Conservation (phyloP, 1,140 invertebrate species). For the Oreohelix idahoensis region DNA sequence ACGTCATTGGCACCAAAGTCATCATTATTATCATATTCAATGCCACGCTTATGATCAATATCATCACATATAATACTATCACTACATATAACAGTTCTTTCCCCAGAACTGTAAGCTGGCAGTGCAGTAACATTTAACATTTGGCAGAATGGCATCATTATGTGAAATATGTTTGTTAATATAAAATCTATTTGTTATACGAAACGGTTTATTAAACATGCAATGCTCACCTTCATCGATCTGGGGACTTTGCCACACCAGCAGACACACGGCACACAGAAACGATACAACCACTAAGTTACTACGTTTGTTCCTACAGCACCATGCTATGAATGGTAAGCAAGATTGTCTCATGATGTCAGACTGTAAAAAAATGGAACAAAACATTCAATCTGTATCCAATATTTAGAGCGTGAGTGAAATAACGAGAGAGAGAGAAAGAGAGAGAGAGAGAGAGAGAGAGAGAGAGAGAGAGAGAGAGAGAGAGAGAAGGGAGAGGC, state of each 20-base stretch:
- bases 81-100: too few species aligned
- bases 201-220: too few species aligned
- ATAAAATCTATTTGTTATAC: too few species aligned
- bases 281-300: neutral
- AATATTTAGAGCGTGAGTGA: neutral
- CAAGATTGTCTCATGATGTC: neutral
- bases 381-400: too few species aligned
- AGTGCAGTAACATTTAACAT: too few species aligned
- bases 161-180: too few species aligned
- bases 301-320: neutral
- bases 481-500: neutral
- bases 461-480: constrained; percentile 7
- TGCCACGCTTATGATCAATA: too few species aligned
- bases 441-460: neutral
- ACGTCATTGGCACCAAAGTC: too few species aligned
- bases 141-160: too few species aligned
- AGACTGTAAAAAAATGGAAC: neutral
- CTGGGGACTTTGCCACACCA: neutral
- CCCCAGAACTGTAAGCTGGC: too few species aligned
- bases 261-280: neutral
- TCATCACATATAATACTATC: too few species aligned
- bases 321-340: neutral
- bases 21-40: too few species aligned
- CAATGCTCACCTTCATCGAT: neutral
- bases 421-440: neutral